These are phyloP conservation scores for Brachymystax lenok DNA, from an alignment of 2,797 vertebrate genomes.

Conservation along the genomic window DNA sequence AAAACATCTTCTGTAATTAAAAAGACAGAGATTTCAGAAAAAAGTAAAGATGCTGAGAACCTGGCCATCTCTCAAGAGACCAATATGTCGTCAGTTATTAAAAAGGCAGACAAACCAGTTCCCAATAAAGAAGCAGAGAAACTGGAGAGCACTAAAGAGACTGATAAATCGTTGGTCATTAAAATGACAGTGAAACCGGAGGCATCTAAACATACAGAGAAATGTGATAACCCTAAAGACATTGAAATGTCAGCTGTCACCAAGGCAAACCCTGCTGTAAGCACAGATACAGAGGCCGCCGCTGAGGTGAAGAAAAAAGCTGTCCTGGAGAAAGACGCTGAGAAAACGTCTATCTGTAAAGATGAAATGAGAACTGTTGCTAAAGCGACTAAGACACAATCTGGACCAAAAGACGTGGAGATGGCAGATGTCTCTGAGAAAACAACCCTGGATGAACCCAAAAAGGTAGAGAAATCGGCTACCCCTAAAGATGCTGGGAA, in stretches of 20 bases:
- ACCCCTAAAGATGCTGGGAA: constrained; percentile 5
- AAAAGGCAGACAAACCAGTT: constrained; percentile 29
- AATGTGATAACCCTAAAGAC: background rate
- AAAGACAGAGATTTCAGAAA: constrained; percentile 37
- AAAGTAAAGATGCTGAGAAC: background rate
- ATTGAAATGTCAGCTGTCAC: background rate
- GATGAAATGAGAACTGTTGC: background rate
- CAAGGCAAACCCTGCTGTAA: background rate
- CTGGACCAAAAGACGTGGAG: background rate
- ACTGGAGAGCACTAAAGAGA: constrained; percentile 10
- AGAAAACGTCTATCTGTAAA: constrained; percentile 29
- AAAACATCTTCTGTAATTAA: constrained; percentile 14
- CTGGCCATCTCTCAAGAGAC: background rate
- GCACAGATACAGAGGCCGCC: constrained; percentile 4
- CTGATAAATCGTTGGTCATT: background rate
- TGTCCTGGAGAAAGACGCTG: background rate
- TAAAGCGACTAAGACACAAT: background rate
- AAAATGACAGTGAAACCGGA: constrained; percentile 23
- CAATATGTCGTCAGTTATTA: constrained; percentile 4
- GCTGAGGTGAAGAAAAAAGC: constrained; percentile 17
- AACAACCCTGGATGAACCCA: constrained; percentile 28
- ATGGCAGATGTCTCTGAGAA: constrained; percentile 19
- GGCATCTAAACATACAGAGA: background rate
- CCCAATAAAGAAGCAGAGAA: constrained; percentile 31
- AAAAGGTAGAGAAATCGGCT: background rate